Base-by-base conservation (phyloP, 2,113 vertebrate genomes). In the Crotalus helleri region DNA sequence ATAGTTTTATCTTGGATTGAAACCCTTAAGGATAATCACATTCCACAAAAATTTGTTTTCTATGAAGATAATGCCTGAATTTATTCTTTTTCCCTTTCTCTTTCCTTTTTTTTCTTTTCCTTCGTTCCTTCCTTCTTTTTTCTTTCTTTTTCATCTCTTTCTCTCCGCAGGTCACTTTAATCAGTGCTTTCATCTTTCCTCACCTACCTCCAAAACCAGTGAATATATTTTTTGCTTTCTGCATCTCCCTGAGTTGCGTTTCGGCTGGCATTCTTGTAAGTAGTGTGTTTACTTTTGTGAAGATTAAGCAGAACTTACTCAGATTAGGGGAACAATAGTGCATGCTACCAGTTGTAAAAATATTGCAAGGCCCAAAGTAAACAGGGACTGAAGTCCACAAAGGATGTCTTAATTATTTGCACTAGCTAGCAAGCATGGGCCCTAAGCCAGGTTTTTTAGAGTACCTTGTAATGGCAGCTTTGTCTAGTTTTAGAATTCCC, bases 141-240 rank as follows among this genome's bases (percentile, higher is more conserved):
- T 95, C 97, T 94, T 97, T 69, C 1, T 13, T 33, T 86, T 93
- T 29, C 93, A 51, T 74, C 95, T 95, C 97, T 94, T 96, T 69
- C 61, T 5, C 92, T 90, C 87, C 8, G 93, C 96, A 98, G 98
- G 98, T 98, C 95, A 98, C 98, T 69, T 95, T 98, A 33, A 98
- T 98, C 97, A 98, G 98, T 97, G 98, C 98, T 97, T 98, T 98
- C 95, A 96, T 98, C 95, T 98, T 98, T 96, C 98, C 98, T 89
- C 98, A 98, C 97, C 97, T 98, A 97, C 98, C 98, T 98, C 98
- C 98, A 94, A 98, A 98, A 96, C 98, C 98, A 5, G 91, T 98
- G 98, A 98, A 98, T 97, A 91, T 98, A 96, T 98, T 98, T 97
- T 98, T 98, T 97, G 98, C 98, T 95, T 96, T 98, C 96, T 98